These are phyloP conservation scores for Limanda limanda DNA, from an alignment of 2,113 vertebrate genomes.

Conservation along the genomic window DNA sequence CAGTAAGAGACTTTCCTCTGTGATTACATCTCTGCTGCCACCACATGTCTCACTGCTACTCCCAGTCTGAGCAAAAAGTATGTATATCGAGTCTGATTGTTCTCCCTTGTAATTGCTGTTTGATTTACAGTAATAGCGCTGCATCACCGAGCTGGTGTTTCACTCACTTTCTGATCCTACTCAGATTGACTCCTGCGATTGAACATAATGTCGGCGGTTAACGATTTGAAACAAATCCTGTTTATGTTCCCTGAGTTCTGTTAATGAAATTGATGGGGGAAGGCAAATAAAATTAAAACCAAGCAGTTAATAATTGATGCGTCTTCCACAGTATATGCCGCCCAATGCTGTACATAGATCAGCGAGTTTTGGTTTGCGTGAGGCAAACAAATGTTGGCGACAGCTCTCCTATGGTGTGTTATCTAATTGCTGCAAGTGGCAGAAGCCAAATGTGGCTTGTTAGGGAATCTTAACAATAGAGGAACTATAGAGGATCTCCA, in stretches of 20 bases:
- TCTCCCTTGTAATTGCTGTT: constrained; percentile 27
- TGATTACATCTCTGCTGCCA: constrained; percentile 51
- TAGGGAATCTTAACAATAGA: constrained; percentile 32
- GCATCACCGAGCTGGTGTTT: neutral
- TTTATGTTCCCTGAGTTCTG: constrained; percentile 13
- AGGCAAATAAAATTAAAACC: constrained; percentile 37
- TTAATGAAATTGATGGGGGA: constrained; percentile 41
- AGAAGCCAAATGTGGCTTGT: constrained; percentile 25
- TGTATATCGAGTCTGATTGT: constrained; percentile 40
- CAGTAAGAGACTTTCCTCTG: constrained; percentile 40
- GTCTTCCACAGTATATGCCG: neutral
- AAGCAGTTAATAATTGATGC: constrained; percentile 24
- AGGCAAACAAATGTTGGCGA: neutral
- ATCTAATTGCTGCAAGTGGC: constrained; percentile 22
- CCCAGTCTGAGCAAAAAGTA: constrained; percentile 16
- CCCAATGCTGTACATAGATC: neutral
- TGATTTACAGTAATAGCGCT: constrained; percentile 36
- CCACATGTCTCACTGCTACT: neutral
- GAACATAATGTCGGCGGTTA: neutral
- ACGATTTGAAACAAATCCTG: constrained; percentile 28
- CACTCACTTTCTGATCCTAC: neutral
- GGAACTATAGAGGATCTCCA: constrained; percentile 25
- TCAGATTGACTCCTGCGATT: constrained; percentile 13
- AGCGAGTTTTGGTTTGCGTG: neutral
- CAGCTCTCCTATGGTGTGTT: neutral